phyloP scores from a whole-genome alignment of 2,888 invertebrate species.

The Sturmia bella region DNA sequence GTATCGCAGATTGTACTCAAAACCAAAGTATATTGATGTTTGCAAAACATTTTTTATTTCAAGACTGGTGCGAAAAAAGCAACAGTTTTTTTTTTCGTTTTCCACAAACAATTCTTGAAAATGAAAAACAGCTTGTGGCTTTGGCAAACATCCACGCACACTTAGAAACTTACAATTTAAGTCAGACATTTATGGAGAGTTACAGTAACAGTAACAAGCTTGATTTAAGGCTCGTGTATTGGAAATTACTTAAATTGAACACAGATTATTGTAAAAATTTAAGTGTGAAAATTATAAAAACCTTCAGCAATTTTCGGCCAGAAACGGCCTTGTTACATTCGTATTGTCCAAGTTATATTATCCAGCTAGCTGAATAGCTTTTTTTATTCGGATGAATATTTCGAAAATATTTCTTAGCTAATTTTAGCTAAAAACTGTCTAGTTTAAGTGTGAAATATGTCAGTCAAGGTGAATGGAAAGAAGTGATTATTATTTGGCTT shows the following conservation, averaged over 20 bases:
- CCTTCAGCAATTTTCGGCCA: slow-evolving; percentile 2
- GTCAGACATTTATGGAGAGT: neutral
- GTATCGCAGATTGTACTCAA: slow-evolving; percentile 35
- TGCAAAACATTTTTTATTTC: slow-evolving; percentile 79
- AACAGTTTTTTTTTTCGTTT: too few relatives aligned
- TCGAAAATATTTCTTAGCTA: too few relatives aligned
- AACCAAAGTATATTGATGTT: slow-evolving; percentile 71
- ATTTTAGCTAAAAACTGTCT: too few relatives aligned
- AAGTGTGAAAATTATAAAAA: slow-evolving; percentile 35
- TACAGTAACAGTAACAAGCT: slow-evolving; percentile 12
- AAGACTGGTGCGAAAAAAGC: slow-evolving; percentile 61
- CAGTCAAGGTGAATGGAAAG: too few relatives aligned
- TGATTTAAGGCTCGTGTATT: slow-evolving; percentile 37
- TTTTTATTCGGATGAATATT: too few relatives aligned
- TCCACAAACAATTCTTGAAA: slow-evolving; percentile 18
- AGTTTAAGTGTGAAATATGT: too few relatives aligned
- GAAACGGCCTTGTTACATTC: too few relatives aligned
- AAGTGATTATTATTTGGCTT: too few relatives aligned
- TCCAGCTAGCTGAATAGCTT: slow-evolving; percentile 8
- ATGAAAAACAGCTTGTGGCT: slow-evolving; percentile 36
- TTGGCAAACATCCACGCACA: slow-evolving; percentile 6
- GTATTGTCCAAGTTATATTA: too few relatives aligned
- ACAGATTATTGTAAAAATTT: slow-evolving; percentile 5
- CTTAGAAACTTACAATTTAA: neutral
- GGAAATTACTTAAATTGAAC: slow-evolving; percentile 41